Evolutionary conservation across 2,113 vertebrate genomes (phyloP).

Genomic region (Caranx melampygus): DNA sequence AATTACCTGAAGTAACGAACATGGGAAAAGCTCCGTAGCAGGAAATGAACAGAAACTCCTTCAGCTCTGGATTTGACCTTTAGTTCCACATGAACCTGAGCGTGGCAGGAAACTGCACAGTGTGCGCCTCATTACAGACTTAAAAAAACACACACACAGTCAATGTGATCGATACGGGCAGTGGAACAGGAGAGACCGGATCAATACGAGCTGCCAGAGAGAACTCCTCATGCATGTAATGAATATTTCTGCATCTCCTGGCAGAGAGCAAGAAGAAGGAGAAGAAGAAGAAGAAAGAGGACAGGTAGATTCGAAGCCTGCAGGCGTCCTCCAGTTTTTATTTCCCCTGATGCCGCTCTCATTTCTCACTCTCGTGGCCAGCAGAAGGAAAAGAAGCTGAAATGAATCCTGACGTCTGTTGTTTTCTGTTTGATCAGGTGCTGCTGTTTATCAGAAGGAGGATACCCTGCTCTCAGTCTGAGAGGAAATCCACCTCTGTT

Average conservation of each 20-base stretch:
- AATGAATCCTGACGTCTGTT: not conserved
- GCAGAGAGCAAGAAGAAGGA: constrained; percentile 32
- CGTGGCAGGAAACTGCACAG: constrained; percentile 47
- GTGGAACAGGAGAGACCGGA: constrained; percentile 56
- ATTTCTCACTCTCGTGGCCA: constrained; percentile 27
- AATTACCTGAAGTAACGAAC: not conserved
- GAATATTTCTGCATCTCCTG: constrained; percentile 71
- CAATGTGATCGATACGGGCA: constrained; percentile 57
- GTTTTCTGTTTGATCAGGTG: constrained; percentile 1
- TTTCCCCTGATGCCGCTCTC: constrained; percentile 39
- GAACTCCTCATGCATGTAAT: constrained; percentile 71
- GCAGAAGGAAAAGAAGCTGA: constrained; percentile 24
- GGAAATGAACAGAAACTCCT: constrained; percentile 18
- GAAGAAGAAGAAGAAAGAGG: constrained; percentile 12
- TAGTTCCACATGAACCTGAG: constrained; percentile 23
- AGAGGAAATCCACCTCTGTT: no score
- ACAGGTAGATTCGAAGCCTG: constrained; percentile 32
- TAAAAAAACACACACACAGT: constrained; percentile 19
- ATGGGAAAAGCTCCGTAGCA: not conserved
- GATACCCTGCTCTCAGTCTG: no score
- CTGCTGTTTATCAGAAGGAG: not conserved
- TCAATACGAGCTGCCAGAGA: constrained; percentile 68
- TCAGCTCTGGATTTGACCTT: constrained; percentile 55
- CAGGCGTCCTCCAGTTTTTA: constrained; percentile 25
- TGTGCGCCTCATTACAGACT: constrained; percentile 44